Evolutionary conservation across 2,797 vertebrate species (phyloP).

Genomic region (Syngnathus rostellatus): DNA sequence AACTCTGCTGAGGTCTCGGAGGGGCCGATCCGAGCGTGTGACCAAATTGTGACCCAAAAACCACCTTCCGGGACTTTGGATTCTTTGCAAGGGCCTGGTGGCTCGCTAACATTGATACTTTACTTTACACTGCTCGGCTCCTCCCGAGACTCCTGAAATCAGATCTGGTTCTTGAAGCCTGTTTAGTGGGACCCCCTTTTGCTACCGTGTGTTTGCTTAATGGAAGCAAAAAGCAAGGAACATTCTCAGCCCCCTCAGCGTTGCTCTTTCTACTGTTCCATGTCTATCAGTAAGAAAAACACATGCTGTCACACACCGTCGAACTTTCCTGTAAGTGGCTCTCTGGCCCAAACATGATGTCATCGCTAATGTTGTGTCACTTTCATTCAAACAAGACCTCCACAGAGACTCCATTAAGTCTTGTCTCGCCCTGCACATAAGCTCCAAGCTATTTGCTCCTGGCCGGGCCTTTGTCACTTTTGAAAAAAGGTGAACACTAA

Average conservation of each 20-base stretch:
- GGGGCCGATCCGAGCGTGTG: neutral
- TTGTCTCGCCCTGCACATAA: conserved; percentile 6
- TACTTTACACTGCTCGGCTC: conserved; percentile 34
- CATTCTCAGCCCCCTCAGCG: conserved; percentile 17
- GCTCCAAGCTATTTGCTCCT: conserved; percentile 16
- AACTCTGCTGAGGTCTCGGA: conserved; percentile 16
- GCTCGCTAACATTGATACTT: conserved; percentile 14
- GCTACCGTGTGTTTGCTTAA: conserved; percentile 35
- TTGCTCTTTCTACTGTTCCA: conserved; percentile 14
- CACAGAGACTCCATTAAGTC: conserved; percentile 18
- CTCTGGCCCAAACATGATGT: conserved; percentile 10
- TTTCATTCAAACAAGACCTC: conserved; percentile 13
- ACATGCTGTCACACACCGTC: conserved; percentile 6
- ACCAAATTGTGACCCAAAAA: neutral
- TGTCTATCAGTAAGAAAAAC: conserved; percentile 5
- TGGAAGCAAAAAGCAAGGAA: conserved; percentile 27
- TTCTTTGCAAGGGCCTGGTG: conserved; percentile 49
- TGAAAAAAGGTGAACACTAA: neutral
- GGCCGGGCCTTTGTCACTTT: neutral
- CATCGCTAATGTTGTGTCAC: conserved; percentile 1
- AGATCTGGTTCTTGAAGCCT: conserved; percentile 41
- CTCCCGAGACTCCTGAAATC: conserved; percentile 56
- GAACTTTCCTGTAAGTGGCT: neutral
- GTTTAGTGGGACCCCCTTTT: conserved; percentile 35
- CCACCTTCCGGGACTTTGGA: neutral